Conservation (phyloP, 1,140 invertebrate genomes). For the Halyomorpha halys region DNA sequence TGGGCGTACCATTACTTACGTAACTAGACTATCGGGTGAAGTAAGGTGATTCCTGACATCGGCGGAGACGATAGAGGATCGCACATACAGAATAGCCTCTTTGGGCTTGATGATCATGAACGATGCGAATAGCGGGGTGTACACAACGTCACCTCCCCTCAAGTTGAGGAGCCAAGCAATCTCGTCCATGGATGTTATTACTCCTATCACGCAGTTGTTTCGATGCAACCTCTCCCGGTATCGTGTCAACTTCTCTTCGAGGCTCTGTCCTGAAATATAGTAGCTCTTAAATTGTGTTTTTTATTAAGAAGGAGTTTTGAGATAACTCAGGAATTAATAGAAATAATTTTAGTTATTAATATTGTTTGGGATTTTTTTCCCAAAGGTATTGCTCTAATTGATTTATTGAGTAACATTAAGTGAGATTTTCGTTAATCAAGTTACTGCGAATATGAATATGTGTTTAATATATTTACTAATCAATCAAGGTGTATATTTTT, state of each 20-base stretch:
- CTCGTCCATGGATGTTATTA: conserved; percentile 52
- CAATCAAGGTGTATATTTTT: too few relatives aligned
- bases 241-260: conserved; percentile 39
- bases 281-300: too few relatives aligned
- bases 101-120: conserved; percentile 44
- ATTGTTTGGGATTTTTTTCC: too few relatives aligned
- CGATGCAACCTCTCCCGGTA: conserved; percentile 40
- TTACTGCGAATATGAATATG: too few relatives aligned
- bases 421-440: too few relatives aligned
- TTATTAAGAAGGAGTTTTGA: too few relatives aligned
- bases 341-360: too few relatives aligned
- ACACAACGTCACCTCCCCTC: conserved; percentile 53
- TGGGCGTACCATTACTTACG: conserved; percentile 7
- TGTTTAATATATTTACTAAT: too few relatives aligned
- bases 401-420: too few relatives aligned
- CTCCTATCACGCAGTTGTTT: conserved; percentile 39
- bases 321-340: too few relatives aligned
- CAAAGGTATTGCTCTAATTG: too few relatives aligned
- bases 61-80: conserved; percentile 35
- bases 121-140: conserved; percentile 54
- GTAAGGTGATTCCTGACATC: conserved; percentile 34
- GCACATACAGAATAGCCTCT: conserved; percentile 36
- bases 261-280: conserved; percentile 35
- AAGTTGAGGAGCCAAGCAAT: conserved; percentile 60
- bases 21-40: conserved; percentile 6